phyloP scores from a whole-genome alignment of 2,888 invertebrate genomes.

The Blera fallax region DNA sequence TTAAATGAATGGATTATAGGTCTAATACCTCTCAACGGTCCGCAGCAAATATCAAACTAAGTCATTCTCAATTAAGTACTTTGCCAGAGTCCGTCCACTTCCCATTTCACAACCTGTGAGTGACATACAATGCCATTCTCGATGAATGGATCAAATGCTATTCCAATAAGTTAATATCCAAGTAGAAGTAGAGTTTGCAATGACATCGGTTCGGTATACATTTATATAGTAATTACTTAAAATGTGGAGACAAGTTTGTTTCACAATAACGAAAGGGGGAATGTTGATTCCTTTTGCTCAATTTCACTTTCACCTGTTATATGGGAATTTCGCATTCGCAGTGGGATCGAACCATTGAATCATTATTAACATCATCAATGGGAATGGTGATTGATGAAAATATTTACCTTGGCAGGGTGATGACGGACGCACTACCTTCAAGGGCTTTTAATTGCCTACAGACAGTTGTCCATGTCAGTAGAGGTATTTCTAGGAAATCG shows the following conservation, averaged over 20 bases:
- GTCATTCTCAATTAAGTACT: constrained; percentile 12
- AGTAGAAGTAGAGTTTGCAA: neutral
- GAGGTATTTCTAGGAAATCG: neutral
- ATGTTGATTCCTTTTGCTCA: neutral
- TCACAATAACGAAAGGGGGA: neutral
- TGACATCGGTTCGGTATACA: neutral
- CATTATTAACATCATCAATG: neutral
- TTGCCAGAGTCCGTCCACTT: neutral
- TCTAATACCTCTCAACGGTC: constrained; percentile 5
- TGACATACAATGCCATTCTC: constrained; percentile 22
- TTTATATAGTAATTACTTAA: constrained; percentile 2
- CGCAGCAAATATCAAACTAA: neutral
- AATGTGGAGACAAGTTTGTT: neutral
- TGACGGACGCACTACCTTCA: neutral
- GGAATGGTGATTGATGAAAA: constrained; percentile 16
- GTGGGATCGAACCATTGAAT: neutral
- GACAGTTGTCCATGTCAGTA: neutral
- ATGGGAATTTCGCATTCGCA: neutral
- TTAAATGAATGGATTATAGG: constrained; percentile 23
- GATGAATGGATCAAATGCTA: neutral
- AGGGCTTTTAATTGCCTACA: neutral
- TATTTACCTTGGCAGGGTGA: neutral
- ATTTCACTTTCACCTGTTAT: constrained; percentile 5
- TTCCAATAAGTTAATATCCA: neutral
- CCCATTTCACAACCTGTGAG: neutral